These are phyloP conservation scores for Gastrophryne carolinensis DNA, from an alignment of 2,797 vertebrate genomes.

Conservation along the genomic window DNA sequence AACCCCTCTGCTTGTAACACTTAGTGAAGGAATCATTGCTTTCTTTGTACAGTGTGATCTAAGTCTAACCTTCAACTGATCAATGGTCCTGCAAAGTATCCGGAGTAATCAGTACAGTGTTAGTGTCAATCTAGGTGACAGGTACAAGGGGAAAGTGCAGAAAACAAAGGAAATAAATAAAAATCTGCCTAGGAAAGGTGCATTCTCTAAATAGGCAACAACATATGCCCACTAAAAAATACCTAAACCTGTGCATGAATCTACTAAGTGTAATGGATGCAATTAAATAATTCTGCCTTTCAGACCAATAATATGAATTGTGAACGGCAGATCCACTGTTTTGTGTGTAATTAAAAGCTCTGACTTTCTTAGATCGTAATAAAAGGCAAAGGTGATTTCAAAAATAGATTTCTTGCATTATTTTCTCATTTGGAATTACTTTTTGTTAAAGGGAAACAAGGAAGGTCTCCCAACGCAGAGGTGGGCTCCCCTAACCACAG, in stretches of 20 bases:
- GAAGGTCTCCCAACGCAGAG: too few relatives aligned
- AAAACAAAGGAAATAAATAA: conserved; percentile 3
- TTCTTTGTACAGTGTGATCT: conserved; percentile 5
- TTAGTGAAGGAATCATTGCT: conserved; percentile 18
- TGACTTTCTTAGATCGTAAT: too few relatives aligned
- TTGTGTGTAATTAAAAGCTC: too few relatives aligned
- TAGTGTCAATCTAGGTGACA: conserved; percentile 19
- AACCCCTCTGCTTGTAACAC: conserved; percentile 49
- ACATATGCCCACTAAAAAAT: not conserved
- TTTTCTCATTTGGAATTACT: too few relatives aligned
- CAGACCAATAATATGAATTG: too few relatives aligned
- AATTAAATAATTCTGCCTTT: not conserved
- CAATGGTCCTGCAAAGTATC: conserved; percentile 8
- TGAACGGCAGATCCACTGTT: too few relatives aligned
- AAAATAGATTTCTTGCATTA: too few relatives aligned
- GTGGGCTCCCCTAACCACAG: too few relatives aligned
- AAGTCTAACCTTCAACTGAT: conserved; percentile 18
- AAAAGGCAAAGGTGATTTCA: too few relatives aligned
- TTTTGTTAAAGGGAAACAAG: too few relatives aligned
- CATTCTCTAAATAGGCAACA: not conserved
- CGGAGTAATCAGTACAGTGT: not conserved
- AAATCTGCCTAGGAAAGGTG: conserved; percentile 7
- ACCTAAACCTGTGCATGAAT: not conserved
- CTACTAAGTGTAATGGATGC: too few relatives aligned
- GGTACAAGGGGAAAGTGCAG: conserved; percentile 8